A percentile compares a stretch with the other conserved stretches of the same genome.
Evolutionary conservation across 2,888 invertebrate species (phyloP).

Genomic region (Ochlodes sylvanus): DNA sequence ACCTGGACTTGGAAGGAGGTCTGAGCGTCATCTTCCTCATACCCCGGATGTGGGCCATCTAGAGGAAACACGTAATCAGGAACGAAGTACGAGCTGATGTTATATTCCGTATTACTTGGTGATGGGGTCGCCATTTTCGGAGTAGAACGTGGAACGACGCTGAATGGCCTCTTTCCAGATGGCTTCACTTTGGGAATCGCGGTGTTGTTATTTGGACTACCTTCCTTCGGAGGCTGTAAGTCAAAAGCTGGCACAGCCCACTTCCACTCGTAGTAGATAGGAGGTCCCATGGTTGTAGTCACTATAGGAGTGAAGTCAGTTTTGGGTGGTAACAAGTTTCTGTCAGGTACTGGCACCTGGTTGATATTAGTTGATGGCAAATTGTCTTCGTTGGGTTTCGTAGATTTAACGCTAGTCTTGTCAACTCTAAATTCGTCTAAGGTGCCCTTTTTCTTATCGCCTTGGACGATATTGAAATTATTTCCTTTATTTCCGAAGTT

Average conservation of each 20-base stretch:
- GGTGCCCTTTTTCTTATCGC: conserved; percentile 59
- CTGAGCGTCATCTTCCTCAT: conserved; percentile 80
- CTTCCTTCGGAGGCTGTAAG: conserved; percentile 81
- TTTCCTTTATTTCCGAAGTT: conserved; percentile 52
- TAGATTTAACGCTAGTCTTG: conserved; percentile 53
- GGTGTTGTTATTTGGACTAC: conserved; percentile 64
- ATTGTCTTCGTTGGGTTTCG: not conserved
- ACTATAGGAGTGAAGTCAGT: conserved; percentile 65
- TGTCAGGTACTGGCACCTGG: conserved; percentile 56
- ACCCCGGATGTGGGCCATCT: conserved; percentile 85
- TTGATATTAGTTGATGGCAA: conserved; percentile 29
- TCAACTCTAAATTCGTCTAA: conserved; percentile 59
- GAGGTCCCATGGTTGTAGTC: conserved; percentile 85
- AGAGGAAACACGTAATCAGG: conserved; percentile 87
- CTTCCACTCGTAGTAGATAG: conserved; percentile 87
- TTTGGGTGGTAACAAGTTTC: conserved; percentile 83
- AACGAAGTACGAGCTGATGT: conserved; percentile 85
- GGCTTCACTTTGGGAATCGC: conserved; percentile 54
- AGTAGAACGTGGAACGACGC: conserved; percentile 63
- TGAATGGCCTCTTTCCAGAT: conserved; percentile 65
- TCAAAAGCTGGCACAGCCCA: conserved; percentile 87
- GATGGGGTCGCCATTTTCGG: conserved; percentile 57
- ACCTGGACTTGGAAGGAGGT: conserved; percentile 86
- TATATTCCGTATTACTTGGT: conserved; percentile 77
- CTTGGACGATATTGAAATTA: conserved; percentile 60